A percentile compares a stretch with the other conserved stretches of the same genome.
These are phyloP conservation scores for Lepilemur ruficaudatus DNA, from an alignment of 2,797 vertebrate genomes.

Conservation along the genomic window DNA sequence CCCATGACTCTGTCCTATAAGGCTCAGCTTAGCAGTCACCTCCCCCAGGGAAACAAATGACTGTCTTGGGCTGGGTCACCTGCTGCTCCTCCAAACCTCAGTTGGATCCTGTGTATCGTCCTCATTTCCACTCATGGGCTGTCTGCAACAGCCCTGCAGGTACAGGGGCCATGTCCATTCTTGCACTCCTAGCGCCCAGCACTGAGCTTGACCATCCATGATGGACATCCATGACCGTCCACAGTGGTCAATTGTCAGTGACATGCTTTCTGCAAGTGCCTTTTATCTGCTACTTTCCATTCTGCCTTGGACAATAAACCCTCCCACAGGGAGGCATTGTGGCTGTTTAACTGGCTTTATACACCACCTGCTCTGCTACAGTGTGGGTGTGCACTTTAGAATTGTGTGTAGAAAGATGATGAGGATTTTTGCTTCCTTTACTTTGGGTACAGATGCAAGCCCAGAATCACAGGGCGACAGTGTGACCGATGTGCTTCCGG, in stretches of 20 bases:
- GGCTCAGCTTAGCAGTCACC: background rate
- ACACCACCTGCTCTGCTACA: fast-evolving
- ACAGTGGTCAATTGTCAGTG: background rate
- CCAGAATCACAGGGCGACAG: constrained; percentile 88
- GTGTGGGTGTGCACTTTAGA: background rate
- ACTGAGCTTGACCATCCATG: background rate
- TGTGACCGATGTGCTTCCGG: constrained; percentile 92
- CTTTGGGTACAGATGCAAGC: constrained; percentile 89
- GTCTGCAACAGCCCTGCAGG: background rate
- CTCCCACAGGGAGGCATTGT: fast-evolving
- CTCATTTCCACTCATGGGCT: background rate
- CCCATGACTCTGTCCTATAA: background rate
- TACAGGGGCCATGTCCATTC: background rate
- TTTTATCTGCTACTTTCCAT: background rate
- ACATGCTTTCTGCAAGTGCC: background rate
- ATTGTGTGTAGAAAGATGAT: background rate
- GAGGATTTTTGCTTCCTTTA: background rate
- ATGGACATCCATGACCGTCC: background rate
- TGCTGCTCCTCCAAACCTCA: background rate
- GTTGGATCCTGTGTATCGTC: background rate
- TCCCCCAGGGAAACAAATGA: background rate
- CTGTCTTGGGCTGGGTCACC: background rate
- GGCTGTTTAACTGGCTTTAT: background rate
- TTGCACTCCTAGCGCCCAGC: background rate
- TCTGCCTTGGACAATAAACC: background rate